Conservation (phyloP, 1,140 invertebrate genomes). For the Saxidomus purpurata region DNA sequence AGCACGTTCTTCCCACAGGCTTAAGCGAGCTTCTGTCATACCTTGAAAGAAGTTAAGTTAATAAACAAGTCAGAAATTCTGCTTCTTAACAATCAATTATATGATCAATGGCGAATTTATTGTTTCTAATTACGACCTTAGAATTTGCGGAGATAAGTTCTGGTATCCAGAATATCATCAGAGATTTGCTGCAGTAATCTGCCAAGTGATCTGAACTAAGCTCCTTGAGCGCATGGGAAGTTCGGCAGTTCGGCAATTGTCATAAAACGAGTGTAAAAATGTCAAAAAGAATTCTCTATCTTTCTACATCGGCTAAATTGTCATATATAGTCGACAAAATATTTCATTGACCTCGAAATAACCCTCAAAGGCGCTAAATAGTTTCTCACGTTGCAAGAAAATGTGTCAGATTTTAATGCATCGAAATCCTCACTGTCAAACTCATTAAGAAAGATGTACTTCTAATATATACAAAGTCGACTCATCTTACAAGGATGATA, state of each 20-base stretch:
- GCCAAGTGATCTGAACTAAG: not conserved
- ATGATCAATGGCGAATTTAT: too few relatives aligned
- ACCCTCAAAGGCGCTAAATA: slow-evolving; percentile 6
- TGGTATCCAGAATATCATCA: not conserved
- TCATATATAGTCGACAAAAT: slow-evolving; percentile 25
- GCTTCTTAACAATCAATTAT: too few relatives aligned
- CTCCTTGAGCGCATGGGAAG: slow-evolving; percentile 7
- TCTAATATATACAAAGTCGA: not conserved
- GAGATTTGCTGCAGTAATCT: not conserved
- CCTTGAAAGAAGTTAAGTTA: too few relatives aligned
- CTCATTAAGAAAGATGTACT: not conserved
- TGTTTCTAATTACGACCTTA: too few relatives aligned
- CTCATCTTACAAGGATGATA: not conserved
- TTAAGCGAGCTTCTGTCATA: too few relatives aligned
- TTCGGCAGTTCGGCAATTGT: not conserved
- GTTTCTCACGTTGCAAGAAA: slow-evolving; percentile 6
- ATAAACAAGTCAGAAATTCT: too few relatives aligned
- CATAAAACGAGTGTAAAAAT: slow-evolving; percentile 23
- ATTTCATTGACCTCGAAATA: slow-evolving; percentile 37
- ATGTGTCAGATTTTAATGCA: slow-evolving; percentile 14
- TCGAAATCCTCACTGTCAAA: slow-evolving; percentile 27
- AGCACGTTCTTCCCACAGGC: too few relatives aligned
- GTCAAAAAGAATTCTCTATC: slow-evolving; percentile 29
- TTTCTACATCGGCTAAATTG: slow-evolving; percentile 24
- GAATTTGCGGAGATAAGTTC: not conserved